Evolutionary conservation across 2,113 vertebrate species (phyloP).

Genomic region (Gnathonemus longibarbis): DNA sequence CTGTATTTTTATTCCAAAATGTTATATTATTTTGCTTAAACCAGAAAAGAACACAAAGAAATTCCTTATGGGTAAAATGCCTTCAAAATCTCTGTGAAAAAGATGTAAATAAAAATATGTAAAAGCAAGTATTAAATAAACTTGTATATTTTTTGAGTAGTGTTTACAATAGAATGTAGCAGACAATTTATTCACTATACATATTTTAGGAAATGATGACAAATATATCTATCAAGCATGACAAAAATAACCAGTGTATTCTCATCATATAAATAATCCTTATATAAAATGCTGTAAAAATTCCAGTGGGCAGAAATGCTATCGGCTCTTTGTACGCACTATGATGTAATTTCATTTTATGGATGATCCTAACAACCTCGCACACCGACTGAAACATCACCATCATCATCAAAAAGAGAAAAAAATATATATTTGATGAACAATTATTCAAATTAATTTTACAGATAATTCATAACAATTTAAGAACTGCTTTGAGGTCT

Average conservation of each 20-base stretch:
- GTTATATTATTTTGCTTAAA: constrained; percentile 56
- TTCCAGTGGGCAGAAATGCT: background rate
- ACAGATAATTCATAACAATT: background rate
- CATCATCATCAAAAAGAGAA: background rate
- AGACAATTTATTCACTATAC: background rate
- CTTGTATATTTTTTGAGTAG: background rate
- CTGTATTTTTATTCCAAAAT: constrained; percentile 63
- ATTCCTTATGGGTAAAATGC: constrained; percentile 48
- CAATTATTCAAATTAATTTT: background rate
- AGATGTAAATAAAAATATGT: background rate
- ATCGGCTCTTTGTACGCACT: background rate
- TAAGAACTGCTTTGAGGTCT: background rate
- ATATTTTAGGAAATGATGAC: background rate
- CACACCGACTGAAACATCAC: background rate
- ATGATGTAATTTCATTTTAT: background rate
- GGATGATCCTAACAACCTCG: background rate
- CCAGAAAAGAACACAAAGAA: constrained; percentile 58
- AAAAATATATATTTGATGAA: background rate
- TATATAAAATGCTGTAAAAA: background rate
- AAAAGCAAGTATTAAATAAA: background rate
- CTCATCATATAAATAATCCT: background rate
- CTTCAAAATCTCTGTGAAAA: constrained; percentile 11
- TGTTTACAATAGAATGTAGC: background rate
- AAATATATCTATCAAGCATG: background rate
- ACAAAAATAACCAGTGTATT: background rate